Evolutionary conservation across 1,140 invertebrate species (phyloP).

Genomic region (Macrosteles quadrilineatus): DNA sequence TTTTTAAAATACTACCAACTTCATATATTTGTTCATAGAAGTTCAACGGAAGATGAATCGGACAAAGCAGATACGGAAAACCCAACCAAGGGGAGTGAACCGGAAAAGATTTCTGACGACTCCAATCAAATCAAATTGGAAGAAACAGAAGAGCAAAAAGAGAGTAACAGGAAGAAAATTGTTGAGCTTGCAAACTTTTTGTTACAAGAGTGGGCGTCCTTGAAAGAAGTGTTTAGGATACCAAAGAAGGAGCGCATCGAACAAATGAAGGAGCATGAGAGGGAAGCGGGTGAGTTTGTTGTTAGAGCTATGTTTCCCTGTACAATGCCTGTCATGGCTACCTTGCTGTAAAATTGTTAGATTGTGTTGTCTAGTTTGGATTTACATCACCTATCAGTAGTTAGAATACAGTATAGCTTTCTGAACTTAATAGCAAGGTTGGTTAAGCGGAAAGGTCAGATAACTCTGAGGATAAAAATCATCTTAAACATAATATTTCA

Average conservation of each 20-base stretch:
- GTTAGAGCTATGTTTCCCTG: no score
- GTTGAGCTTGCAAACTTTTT: constrained; percentile 61
- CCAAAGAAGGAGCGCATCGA: constrained; percentile 93
- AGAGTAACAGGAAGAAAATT: constrained; percentile 19
- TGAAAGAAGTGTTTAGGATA: constrained; percentile 91
- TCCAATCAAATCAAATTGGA: not conserved
- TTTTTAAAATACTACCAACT: no score
- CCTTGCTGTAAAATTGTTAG: no score
- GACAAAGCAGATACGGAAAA: not conserved
- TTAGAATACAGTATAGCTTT: no score
- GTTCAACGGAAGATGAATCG: constrained; percentile 32
- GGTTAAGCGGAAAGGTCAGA: no score
- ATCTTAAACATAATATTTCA: no score
- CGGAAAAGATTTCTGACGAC: not conserved
- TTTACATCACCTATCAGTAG: constrained; percentile 16
- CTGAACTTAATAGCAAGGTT: no score
- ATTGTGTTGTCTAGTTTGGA: no score
- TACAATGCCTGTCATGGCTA: no score
- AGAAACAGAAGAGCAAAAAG: constrained; percentile 17
- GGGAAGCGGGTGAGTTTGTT: constrained; percentile 66
- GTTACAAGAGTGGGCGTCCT: constrained; percentile 71
- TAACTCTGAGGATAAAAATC: no score
- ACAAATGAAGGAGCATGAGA: constrained; percentile 90
- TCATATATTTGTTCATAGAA: constrained; percentile 26
- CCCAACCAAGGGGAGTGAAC: not conserved